A percentile compares a stretch with the other conserved stretches of the same genome.
These are phyloP conservation scores for Athene noctua DNA, from an alignment of 2,113 vertebrate genomes.

Conservation along the genomic window DNA sequence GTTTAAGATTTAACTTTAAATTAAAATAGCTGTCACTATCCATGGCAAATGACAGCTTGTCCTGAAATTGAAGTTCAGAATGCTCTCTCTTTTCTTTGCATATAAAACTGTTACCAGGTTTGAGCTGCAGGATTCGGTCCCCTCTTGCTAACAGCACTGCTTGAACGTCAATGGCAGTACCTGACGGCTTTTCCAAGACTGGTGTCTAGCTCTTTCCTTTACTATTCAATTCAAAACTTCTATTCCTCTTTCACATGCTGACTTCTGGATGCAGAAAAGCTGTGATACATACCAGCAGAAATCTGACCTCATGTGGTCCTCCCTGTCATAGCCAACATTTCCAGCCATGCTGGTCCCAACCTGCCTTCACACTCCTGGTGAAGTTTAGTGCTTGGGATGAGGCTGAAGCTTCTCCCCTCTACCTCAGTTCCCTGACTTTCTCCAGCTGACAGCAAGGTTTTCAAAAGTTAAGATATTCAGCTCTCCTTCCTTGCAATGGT, in stretches of 20 bases:
- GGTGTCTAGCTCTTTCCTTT: background rate
- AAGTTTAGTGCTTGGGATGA: background rate
- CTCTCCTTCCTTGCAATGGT: background rate
- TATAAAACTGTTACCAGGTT: background rate
- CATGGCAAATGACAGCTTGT: background rate
- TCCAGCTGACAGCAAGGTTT: background rate
- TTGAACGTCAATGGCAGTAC: background rate
- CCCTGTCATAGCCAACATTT: background rate
- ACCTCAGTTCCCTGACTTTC: background rate
- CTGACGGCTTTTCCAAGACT: background rate
- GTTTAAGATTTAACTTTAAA: background rate
- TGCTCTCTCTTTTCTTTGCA: background rate
- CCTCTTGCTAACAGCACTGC: background rate
- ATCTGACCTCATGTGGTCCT: background rate
- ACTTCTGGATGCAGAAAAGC: background rate
- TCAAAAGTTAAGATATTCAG: background rate
- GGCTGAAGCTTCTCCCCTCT: background rate
- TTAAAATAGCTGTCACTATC: background rate
- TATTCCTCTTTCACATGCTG: background rate
- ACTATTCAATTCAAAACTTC: background rate
- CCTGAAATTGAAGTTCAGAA: background rate
- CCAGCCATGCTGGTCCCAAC: rapidly evolving
- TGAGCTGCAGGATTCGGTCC: background rate
- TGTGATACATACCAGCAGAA: background rate
- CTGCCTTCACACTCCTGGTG: background rate